Evolutionary conservation across 2,797 vertebrate species (phyloP), one percentile per base, ranked within the genome.

Genomic region (Coilia nasus): DNA sequence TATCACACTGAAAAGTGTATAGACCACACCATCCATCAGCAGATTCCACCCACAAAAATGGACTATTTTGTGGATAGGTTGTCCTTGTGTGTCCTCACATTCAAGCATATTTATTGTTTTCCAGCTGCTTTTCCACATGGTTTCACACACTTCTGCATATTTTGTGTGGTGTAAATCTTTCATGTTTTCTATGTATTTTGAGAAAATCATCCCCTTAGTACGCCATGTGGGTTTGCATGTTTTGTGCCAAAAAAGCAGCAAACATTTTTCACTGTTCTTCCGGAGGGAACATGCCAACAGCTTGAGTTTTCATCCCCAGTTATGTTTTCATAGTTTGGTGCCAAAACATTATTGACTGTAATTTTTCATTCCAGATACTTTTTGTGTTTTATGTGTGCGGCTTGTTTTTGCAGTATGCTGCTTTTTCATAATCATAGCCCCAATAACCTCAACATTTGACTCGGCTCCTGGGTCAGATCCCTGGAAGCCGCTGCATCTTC

Each of bases 41-140:
- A 35, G 14, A 41, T 6, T 1, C 23, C 6, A 64, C 60, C 23
- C n/a, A 64, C 60, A 23, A 64, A 64, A 64, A 59, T 11, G 60
- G n/a, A 23, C 60, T 19, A 35, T 17, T 75, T 71, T 31, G 64
- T 67, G 64, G 67, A 35, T 75, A 41, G 67, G 31, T 35, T 75
- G 67, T 75, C 31, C 9, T 9, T 31, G 6, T 75, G 28, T 35
- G 67, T 35, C 35, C 35, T 75, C 15, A 75, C 67, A 75, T 75
- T 75, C 31, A 75, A 75, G 67, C 35, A 75, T 75, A 35, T 75
- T 71, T 71, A 2, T 71, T 75, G 15, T 35, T 75, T 75, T 75
- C 14, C 1, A 75, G 67, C 67, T 75, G 67, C 19, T 75, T 35
- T 25, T 41, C 67, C 12, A 15, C 11, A 75, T 41, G 35, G 67